Evolutionary conservation across 2,113 vertebrate genomes (phyloP), one percentile per base, ranked within the genome.

Genomic region (Rhinoderma darwinii): DNA sequence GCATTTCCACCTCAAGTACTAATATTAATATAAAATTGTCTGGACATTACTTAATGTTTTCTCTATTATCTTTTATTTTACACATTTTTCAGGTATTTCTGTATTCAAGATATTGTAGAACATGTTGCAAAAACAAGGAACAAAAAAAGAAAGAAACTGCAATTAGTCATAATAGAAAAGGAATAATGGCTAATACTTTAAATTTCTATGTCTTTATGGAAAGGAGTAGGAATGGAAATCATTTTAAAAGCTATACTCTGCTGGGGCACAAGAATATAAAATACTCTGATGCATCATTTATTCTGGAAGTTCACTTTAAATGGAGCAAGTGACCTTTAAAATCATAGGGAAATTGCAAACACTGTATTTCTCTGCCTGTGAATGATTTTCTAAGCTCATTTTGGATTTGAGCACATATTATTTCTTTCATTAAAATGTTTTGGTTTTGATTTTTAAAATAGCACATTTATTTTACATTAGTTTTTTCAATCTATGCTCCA

Each of bases 351-450:
- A 83, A 83, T 83, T 73, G 82, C 66, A 83, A 83, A n/a, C 20
- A 70, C 66, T 73, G 66, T 72, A 54, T 68, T 66, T 82, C 14
- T 44, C 41, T 68, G 39, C 30, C 14, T 73, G 35, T 83, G 27
- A 83, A 72, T 51, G 66, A 50, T 83, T 83, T 83, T 83, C 63
- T 73, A 39, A 73, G 82, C 30, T 81, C 77, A 73, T 83, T 83
- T 83, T 73, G 32, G 44, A 83, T 83, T 73, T 83, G 44, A 73
- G n/a, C 30, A 54, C 66, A 73, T 47, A 83, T 82, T 68, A 68
- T 83, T 83, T 83, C 20, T 83, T 54, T 83, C 20, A 83, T 83
- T 83, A 83, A 83, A 83, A 73, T 72, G 43, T 70, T 82, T 83
- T 83, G 56, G 17, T 63, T 81, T 81, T 61, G 56, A 32, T 68